phyloP scores from a whole-genome alignment of 1,140 invertebrate species.

The Leguminivora glycinivorella region DNA sequence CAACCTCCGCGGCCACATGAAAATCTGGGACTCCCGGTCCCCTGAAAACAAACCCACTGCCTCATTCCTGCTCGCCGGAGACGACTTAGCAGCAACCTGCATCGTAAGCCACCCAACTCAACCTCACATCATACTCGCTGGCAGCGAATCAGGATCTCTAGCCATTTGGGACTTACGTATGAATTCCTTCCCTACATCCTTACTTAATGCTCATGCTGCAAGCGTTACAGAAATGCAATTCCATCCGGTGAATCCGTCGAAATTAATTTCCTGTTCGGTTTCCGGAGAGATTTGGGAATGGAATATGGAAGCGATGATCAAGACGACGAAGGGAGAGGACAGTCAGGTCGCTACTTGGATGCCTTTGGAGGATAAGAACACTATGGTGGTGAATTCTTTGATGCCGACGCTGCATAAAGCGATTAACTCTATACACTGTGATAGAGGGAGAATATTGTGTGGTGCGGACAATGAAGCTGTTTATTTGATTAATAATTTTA shows the following conservation, averaged over 20 bases:
- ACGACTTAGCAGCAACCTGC: constrained; percentile 85
- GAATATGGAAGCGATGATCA: constrained; percentile 80
- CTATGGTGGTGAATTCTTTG: constrained; percentile 85
- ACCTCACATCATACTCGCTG: constrained; percentile 89
- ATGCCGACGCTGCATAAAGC: constrained; percentile 85
- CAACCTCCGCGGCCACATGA: constrained; percentile 91
- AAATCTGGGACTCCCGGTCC: constrained; percentile 90
- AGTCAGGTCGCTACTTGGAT: constrained; percentile 82
- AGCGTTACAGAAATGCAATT: constrained; percentile 90
- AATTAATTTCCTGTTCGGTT: constrained; percentile 88
- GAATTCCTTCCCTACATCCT: constrained; percentile 88
- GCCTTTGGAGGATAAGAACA: constrained; percentile 83
- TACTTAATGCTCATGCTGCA: constrained; percentile 88
- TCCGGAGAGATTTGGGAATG: constrained; percentile 93
- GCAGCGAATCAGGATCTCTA: constrained; percentile 88
- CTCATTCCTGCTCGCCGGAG: constrained; percentile 83
- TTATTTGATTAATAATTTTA: constrained; percentile 85
- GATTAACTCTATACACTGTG: constrained; percentile 89
- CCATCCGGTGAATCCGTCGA: constrained; percentile 89
- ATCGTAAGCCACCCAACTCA: constrained; percentile 91
- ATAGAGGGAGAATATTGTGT: constrained; percentile 85
- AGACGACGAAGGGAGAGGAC: constrained; percentile 62
- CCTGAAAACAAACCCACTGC: constrained; percentile 79
- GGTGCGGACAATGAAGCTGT: constrained; percentile 91
- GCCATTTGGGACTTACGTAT: constrained; percentile 94